These are phyloP conservation scores for Drosophila meridiana DNA, from an alignment of 2,888 invertebrate species.

Conservation along the genomic window DNA sequence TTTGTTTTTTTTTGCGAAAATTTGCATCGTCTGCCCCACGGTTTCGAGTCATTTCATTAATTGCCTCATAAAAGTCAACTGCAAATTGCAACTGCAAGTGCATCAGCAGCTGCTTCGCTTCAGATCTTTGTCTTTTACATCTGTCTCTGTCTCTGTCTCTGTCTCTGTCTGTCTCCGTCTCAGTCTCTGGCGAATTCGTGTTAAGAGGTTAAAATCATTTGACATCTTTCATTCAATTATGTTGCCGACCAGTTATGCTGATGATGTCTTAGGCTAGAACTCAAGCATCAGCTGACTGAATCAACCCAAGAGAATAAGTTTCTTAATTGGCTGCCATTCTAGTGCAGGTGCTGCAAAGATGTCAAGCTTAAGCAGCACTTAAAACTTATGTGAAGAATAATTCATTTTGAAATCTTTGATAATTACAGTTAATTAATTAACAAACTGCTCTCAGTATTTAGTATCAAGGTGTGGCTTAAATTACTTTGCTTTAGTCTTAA, in stretches of 20 bases:
- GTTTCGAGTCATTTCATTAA: constrained; percentile 36
- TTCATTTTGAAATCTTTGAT: not conserved
- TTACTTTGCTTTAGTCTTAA: no score
- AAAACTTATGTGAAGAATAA: no score
- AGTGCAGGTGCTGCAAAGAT: constrained; percentile 19
- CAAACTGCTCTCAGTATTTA: no score
- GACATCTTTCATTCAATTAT: constrained; percentile 66
- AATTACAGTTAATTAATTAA: not conserved
- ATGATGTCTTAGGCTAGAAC: constrained; percentile 31
- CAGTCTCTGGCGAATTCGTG: constrained; percentile 37
- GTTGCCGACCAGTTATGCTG: constrained; percentile 25
- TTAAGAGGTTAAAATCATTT: constrained; percentile 71
- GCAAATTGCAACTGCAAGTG: constrained; percentile 47
- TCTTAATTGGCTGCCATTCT: constrained; percentile 33
- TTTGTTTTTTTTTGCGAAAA: constrained; percentile 16
- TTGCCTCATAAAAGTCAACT: constrained; percentile 59
- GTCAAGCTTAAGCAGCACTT: not conserved
- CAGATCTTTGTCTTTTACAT: constrained; percentile 6
- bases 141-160: not conserved
- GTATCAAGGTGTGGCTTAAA: not conserved
- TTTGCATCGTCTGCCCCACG: constrained; percentile 16
- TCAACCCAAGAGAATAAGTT: constrained; percentile 15
- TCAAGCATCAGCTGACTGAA: constrained; percentile 31
- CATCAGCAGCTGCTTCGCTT: constrained; percentile 22
- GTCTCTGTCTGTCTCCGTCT: not conserved